Conservation (phyloP, 2,797 vertebrate genomes). For the Botia almorhae region DNA sequence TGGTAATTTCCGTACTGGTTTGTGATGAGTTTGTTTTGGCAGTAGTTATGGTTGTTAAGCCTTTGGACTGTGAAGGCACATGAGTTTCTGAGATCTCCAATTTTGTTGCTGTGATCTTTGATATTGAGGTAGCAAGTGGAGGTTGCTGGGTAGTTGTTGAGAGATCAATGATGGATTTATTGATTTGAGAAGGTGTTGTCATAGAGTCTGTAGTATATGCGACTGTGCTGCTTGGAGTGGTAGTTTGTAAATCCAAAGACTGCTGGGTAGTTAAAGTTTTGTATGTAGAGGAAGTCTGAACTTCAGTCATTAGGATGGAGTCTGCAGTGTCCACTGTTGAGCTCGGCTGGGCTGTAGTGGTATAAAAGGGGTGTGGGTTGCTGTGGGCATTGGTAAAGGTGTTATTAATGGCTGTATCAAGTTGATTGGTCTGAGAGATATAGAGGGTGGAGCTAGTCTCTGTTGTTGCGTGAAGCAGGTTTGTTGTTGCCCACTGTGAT, state of each 20-base stretch:
- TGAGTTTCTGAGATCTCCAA: neutral
- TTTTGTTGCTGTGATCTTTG: neutral
- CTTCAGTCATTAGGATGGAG: neutral
- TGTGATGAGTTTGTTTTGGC: neutral
- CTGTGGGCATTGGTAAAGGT: neutral
- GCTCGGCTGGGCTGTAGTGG: neutral
- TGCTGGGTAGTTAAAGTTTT: neutral
- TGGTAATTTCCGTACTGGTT: neutral
- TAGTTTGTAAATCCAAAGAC: conserved; percentile 8
- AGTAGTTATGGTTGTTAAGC: neutral
- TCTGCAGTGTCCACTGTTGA: neutral
- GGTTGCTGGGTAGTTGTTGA: neutral
- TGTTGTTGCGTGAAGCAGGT: neutral
- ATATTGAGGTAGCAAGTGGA: neutral
- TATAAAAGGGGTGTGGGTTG: neutral
- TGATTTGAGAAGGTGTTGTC: neutral
- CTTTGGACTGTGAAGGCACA: neutral
- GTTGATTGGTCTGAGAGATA: neutral
- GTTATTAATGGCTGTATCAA: neutral
- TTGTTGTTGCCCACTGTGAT: neutral
- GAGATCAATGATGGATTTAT: neutral
- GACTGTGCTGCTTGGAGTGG: neutral
- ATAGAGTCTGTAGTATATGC: neutral
- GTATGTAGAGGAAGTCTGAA: neutral
- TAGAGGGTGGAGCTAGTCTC: neutral